Conservation (phyloP, 1,140 invertebrate species). For the Luehdorfia chinensis region DNA sequence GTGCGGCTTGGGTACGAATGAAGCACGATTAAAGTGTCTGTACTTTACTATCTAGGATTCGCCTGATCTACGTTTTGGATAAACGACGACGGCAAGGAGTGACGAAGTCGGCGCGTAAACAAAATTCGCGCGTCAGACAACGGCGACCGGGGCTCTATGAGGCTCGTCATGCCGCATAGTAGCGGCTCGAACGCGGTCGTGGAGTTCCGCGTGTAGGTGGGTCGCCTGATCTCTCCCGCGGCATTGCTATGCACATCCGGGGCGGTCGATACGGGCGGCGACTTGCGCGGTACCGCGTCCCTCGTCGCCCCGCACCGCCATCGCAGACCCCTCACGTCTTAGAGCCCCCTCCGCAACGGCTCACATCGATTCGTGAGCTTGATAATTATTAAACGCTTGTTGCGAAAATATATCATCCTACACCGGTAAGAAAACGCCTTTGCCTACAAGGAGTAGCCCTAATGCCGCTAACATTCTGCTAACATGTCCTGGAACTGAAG, state of each 20-base stretch:
- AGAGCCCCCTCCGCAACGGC: constrained; percentile 43
- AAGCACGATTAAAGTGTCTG: too few species aligned
- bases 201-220: constrained; percentile 52
- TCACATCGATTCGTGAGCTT: constrained; percentile 68
- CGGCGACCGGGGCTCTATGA: background rate
- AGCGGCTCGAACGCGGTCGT: constrained; percentile 39
- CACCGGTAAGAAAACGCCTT: constrained; percentile 24
- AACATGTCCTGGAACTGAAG: too few species aligned
- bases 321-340: constrained; percentile 51
- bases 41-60: too few species aligned
- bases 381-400: constrained; percentile 61
- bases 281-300: constrained; percentile 63
- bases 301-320: constrained; percentile 37
- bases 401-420: constrained; percentile 46
- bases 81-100: too few species aligned
- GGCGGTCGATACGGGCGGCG: constrained; percentile 68
- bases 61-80: too few species aligned
- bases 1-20: too few species aligned
- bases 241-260: constrained; percentile 71
- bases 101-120: too few species aligned
- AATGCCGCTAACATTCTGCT: too few species aligned
- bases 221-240: constrained; percentile 60
- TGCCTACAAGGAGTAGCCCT: constrained; percentile 14
- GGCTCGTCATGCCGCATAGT: constrained; percentile 28
- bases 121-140: too few species aligned